A percentile compares a stretch with the other conserved stretches of the same genome.
Conservation (phyloP, 2,797 vertebrate species). For the Rhinoraja longicauda region DNA sequence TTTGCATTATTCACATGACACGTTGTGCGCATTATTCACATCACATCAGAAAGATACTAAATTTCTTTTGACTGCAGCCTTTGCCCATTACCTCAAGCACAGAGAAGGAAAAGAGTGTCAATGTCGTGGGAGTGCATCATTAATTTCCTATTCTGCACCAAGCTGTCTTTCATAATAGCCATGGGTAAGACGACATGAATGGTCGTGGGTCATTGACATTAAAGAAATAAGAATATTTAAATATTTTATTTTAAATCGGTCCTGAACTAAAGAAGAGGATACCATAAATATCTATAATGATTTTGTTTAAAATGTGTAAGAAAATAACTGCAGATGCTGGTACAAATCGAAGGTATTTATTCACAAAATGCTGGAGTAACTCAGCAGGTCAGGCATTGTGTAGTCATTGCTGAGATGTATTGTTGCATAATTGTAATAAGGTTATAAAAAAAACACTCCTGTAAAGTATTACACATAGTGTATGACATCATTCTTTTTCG, state of each 20-base stretch:
- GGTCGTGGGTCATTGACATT: too few relatives aligned
- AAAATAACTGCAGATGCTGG: too few relatives aligned
- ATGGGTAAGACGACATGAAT: not conserved
- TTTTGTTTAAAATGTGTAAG: not conserved
- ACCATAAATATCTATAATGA: not conserved
- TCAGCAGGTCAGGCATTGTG: too few relatives aligned
- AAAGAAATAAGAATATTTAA: not conserved
- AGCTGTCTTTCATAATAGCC: not conserved
- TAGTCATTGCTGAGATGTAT: not conserved
- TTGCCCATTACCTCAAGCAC: not conserved
- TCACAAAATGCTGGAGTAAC: too few relatives aligned
- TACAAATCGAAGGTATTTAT: too few relatives aligned
- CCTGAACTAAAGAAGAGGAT: not conserved
- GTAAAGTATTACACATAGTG: conserved; percentile 11
- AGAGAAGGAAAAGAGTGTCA: not conserved
- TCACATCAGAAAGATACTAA: not conserved
- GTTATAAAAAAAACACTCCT: conserved; percentile 4
- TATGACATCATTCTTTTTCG: conserved; percentile 28
- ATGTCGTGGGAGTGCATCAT: not conserved
- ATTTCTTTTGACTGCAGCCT: not conserved
- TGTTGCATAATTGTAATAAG: conserved; percentile 15
- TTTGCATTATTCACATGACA: not conserved
- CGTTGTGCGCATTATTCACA: not conserved
- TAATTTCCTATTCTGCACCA: not conserved
- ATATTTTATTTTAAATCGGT: not conserved